A percentile compares a stretch with the other conserved stretches of the same genome.
phyloP scores from a whole-genome alignment of 2,113 vertebrate genomes.

The Orientallactaga bullata region DNA sequence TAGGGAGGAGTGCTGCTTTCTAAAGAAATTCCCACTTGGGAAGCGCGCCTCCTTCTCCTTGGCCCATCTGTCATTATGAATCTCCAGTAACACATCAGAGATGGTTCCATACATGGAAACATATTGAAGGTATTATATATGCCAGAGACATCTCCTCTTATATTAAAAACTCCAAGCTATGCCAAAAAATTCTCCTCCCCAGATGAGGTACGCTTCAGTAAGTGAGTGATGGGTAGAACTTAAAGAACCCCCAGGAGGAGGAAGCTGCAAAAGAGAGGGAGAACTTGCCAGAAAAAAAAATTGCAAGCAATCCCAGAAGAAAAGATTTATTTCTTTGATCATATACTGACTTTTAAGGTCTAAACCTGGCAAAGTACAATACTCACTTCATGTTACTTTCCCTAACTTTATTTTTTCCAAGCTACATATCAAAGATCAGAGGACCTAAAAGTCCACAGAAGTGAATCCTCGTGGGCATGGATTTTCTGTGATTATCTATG shows the following conservation, averaged over 20 bases:
- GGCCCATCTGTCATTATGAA: constrained; percentile 66
- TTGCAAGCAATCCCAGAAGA: constrained; percentile 5
- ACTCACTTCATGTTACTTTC: not conserved
- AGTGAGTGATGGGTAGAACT: constrained; percentile 53
- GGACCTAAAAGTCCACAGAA: not conserved
- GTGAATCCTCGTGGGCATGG: not conserved
- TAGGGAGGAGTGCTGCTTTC: constrained; percentile 52
- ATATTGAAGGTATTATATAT: constrained; percentile 72
- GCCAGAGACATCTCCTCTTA: constrained; percentile 65
- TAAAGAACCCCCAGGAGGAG: constrained; percentile 54
- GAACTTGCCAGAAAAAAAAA: constrained; percentile 15
- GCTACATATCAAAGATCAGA: constrained; percentile 5
- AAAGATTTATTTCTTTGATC: not conserved
- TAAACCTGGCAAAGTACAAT: not conserved
- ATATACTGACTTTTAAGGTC: not conserved
- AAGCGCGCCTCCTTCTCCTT: constrained; percentile 25
- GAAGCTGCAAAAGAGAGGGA: constrained; percentile 21
- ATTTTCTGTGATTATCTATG: too few species aligned
- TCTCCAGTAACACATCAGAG: constrained; percentile 48
- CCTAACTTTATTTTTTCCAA: constrained; percentile 14
- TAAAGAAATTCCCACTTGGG: constrained; percentile 68
- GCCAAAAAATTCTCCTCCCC: constrained; percentile 61
- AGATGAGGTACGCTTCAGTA: constrained; percentile 64
- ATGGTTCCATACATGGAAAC: constrained; percentile 59
- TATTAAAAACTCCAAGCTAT: constrained; percentile 54